These are phyloP conservation scores for Eunapius fragilis DNA, from an alignment of 37 sponge, comb jelly and placozoan species.

Conservation along the genomic window DNA sequence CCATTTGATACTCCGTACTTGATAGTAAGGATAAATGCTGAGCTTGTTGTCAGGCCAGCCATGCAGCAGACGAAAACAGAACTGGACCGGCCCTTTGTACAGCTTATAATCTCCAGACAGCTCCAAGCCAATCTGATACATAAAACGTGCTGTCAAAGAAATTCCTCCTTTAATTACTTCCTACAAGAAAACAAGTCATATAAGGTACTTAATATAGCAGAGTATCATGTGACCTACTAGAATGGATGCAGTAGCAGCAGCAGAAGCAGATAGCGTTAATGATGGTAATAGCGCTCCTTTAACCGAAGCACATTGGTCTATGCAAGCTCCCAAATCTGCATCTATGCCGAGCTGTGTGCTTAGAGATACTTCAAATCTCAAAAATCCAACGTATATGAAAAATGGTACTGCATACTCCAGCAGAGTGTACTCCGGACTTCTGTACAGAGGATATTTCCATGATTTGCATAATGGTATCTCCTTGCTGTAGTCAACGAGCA, in stretches of 20 bases:
- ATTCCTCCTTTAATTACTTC: background rate
- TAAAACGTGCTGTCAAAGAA: background rate
- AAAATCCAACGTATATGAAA: background rate
- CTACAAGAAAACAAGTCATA: too few relatives aligned
- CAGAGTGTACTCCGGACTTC: background rate
- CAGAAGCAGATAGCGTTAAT: background rate
- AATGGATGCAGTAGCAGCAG: background rate
- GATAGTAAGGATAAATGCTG: background rate
- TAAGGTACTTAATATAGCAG: too few relatives aligned
- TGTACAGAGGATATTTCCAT: background rate
- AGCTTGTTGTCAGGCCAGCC: background rate
- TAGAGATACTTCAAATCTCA: background rate
- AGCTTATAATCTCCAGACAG: background rate
- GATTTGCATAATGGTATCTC: background rate
- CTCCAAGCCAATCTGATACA: background rate
- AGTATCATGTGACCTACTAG: too few relatives aligned
- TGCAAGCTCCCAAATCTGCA: background rate
- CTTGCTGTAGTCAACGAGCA: background rate
- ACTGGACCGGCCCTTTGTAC: background rate
- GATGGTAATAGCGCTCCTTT: background rate
- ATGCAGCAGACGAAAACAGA: background rate
- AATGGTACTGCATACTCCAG: background rate
- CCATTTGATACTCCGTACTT: background rate
- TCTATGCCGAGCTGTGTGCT: background rate
- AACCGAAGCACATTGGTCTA: background rate